A percentile compares a stretch with the other conserved stretches of the same genome.
Conservation (phyloP, 2,113 vertebrate genomes). For the Lanius collurio region DNA sequence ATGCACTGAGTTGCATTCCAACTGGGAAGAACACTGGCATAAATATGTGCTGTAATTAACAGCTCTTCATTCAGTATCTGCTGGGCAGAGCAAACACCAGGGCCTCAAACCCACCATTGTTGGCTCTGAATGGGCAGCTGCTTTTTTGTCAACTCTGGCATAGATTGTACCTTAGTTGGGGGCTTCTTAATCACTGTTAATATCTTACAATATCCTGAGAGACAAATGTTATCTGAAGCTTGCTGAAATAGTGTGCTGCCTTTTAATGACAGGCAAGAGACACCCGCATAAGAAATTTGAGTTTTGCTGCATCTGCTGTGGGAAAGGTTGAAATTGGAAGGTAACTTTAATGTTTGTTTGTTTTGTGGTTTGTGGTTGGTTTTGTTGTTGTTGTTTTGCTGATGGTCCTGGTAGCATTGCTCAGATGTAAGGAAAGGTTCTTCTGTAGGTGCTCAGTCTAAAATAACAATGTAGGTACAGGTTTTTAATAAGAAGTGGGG, state of each 20-base stretch:
- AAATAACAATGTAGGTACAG: not conserved
- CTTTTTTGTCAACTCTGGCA: not conserved
- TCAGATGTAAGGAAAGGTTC: not conserved
- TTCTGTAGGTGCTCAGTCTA: not conserved
- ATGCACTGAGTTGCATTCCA: not conserved
- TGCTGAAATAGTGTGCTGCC: not conserved
- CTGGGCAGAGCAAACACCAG: not conserved
- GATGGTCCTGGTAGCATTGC: not conserved
- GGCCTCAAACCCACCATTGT: not conserved
- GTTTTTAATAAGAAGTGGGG: not conserved
- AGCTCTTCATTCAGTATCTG: not conserved
- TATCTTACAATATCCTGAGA: not conserved
- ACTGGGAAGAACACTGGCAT: not conserved
- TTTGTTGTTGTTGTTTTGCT: not conserved
- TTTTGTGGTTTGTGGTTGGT: not conserved
- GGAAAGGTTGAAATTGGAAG: not conserved
- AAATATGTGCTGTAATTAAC: not conserved
- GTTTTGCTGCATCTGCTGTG: not conserved
- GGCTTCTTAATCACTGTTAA: not conserved
- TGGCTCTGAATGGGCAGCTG: not conserved
- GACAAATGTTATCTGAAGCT: not conserved
- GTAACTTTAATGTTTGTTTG: not conserved
- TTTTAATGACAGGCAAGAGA: not conserved
- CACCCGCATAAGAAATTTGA: not conserved
- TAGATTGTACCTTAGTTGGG: not conserved